These are phyloP conservation scores for Platycnemis pennipes DNA, from an alignment of 2,888 invertebrate genomes.

Conservation along the genomic window DNA sequence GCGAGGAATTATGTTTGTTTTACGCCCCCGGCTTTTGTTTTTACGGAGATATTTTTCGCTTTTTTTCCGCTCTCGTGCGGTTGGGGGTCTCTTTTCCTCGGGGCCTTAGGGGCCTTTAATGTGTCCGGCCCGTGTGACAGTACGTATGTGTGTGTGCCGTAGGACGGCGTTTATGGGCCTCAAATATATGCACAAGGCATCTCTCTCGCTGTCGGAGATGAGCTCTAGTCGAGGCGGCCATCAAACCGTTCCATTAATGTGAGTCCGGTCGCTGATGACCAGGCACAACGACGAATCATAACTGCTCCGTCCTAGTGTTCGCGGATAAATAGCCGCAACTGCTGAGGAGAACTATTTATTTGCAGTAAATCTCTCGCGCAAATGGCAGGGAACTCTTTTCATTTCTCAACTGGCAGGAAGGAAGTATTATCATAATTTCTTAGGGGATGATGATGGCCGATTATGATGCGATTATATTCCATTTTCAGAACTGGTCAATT, in stretches of 20 bases:
- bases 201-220: background rate
- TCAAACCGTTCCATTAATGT: constrained; percentile 11
- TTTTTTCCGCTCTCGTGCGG: background rate
- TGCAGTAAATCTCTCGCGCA: background rate
- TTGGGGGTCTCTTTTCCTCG: background rate
- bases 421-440: background rate
- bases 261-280: constrained; percentile 7
- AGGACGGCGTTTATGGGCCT: background rate
- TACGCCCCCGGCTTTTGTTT: background rate
- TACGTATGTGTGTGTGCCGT: background rate
- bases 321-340: background rate
- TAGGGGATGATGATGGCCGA: background rate
- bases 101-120: background rate
- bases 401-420: background rate
- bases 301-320: background rate
- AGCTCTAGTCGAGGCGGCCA: background rate
- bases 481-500: too few relatives aligned
- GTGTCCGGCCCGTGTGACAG: background rate
- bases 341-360: background rate
- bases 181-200: constrained; percentile 5
- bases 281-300: background rate
- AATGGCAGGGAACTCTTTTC: background rate
- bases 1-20: constrained; percentile 15
- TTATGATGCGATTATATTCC: background rate
- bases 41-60: background rate